Conservation (phyloP, 2,113 vertebrate genomes). For the Erinaceus europaeus region DNA sequence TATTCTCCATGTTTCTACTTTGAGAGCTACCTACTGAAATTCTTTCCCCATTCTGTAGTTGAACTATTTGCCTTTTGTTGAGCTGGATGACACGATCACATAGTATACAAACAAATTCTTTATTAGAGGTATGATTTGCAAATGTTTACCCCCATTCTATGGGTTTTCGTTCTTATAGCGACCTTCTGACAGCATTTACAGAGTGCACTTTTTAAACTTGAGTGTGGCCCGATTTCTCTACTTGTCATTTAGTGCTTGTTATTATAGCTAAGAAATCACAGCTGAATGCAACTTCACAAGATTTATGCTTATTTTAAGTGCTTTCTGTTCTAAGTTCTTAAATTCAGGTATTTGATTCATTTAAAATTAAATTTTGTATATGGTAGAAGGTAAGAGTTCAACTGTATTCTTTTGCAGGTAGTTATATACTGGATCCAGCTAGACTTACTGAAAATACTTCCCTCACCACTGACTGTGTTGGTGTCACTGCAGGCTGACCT, state of each 20-base stretch:
- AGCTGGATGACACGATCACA: background rate
- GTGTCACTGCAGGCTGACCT: too few species aligned
- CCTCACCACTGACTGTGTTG: too few species aligned
- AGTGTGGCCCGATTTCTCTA: background rate
- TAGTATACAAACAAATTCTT: background rate
- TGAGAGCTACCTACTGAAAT: background rate
- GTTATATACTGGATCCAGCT: background rate
- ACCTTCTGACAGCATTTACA: background rate
- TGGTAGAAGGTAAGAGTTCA: too few species aligned
- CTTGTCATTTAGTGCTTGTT: background rate
- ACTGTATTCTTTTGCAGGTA: too few species aligned
- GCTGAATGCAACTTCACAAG: background rate
- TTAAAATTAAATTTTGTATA: too few species aligned
- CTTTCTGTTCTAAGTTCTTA: background rate
- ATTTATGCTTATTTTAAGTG: background rate
- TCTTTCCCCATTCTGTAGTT: background rate
- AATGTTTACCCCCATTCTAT: background rate
- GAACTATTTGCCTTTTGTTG: background rate
- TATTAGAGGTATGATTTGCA: background rate
- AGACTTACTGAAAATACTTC: too few species aligned
- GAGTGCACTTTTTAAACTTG: background rate
- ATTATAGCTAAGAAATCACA: background rate
- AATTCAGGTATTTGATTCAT: too few species aligned
- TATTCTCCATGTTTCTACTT: background rate
- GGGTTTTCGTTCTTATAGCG: too few species aligned